A percentile compares a stretch with the other conserved stretches of the same genome.
phyloP scores from a whole-genome alignment of 2,888 invertebrate species.

The Apotomis capreana region DNA sequence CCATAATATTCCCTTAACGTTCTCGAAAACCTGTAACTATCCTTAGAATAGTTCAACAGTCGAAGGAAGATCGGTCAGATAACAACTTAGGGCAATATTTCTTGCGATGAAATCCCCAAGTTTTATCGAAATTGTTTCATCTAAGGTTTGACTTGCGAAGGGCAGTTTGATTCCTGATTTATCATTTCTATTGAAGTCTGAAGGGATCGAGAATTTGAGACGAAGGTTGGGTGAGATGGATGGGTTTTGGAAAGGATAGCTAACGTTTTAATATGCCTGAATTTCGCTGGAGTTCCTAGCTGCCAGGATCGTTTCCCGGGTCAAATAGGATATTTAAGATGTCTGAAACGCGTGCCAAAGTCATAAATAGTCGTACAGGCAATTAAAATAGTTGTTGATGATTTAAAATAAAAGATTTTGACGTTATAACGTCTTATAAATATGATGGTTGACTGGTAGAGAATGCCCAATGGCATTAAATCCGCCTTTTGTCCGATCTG shows the following conservation, averaged over 20 bases:
- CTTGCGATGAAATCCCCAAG: conserved; percentile 1
- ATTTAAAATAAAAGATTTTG: too few relatives aligned
- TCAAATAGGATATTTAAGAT: too few relatives aligned
- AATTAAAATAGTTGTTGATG: too few relatives aligned
- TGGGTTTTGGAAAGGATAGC: conserved; percentile 1
- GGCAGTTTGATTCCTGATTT: conserved; percentile 4
- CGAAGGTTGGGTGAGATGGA: neutral
- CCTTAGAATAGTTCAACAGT: neutral
- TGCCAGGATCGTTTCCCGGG: too few relatives aligned
- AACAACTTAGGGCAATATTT: conserved; percentile 6
- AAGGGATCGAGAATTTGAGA: neutral
- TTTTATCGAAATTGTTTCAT: conserved; percentile 26
- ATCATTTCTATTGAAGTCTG: conserved; percentile 12
- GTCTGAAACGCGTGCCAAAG: too few relatives aligned
- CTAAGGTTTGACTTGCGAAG: neutral
- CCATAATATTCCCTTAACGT: neutral
- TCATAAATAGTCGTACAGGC: too few relatives aligned
- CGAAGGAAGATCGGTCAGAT: neutral
- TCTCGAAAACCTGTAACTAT: neutral
- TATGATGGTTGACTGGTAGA: too few relatives aligned
- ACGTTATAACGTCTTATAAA: too few relatives aligned
- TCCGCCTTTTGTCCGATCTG: too few relatives aligned
- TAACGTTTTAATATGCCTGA: neutral
- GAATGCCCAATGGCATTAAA: too few relatives aligned
- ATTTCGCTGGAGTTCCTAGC: neutral